Conservation (phyloP, 1,140 invertebrate genomes). For the Lepidostoma basale region DNA sequence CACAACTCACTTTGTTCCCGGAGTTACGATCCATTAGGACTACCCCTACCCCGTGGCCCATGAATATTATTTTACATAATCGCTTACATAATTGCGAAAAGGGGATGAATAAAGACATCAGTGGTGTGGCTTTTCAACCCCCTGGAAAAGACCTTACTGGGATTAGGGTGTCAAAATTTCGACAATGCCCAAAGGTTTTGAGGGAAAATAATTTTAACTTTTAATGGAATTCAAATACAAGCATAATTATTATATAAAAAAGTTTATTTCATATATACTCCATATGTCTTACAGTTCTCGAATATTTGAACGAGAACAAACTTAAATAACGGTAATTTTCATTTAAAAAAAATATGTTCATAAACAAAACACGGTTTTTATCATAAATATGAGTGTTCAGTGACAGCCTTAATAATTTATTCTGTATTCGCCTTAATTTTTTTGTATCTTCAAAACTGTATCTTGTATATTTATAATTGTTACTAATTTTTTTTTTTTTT, state of each 20-base stretch:
- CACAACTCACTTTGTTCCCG: conserved; percentile 25
- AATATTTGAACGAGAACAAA: not conserved
- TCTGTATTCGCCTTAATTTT: too few relatives aligned
- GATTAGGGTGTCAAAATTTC: conserved; percentile 19
- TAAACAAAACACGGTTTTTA: too few relatives aligned
- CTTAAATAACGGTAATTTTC: too few relatives aligned
- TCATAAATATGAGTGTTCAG: too few relatives aligned
- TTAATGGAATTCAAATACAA: not conserved
- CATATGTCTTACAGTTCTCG: not conserved
- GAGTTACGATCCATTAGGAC: conserved; percentile 37
- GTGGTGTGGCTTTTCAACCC: conserved; percentile 21
- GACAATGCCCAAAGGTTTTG: not conserved
- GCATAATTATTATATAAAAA: too few relatives aligned
- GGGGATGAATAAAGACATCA: conserved; percentile 40
- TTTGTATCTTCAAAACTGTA: too few relatives aligned
- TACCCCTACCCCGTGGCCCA: conserved; percentile 21
- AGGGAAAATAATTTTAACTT: not conserved
- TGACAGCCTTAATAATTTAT: too few relatives aligned
- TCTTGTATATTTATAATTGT: too few relatives aligned
- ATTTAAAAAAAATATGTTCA: too few relatives aligned
- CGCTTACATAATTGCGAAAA: conserved; percentile 42
- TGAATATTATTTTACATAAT: conserved; percentile 45
- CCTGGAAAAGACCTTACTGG: not conserved
- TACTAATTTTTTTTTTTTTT: too few relatives aligned
- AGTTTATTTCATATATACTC: not conserved